phyloP scores from a whole-genome alignment of 2,888 invertebrate species.

The Folsomia candida region DNA sequence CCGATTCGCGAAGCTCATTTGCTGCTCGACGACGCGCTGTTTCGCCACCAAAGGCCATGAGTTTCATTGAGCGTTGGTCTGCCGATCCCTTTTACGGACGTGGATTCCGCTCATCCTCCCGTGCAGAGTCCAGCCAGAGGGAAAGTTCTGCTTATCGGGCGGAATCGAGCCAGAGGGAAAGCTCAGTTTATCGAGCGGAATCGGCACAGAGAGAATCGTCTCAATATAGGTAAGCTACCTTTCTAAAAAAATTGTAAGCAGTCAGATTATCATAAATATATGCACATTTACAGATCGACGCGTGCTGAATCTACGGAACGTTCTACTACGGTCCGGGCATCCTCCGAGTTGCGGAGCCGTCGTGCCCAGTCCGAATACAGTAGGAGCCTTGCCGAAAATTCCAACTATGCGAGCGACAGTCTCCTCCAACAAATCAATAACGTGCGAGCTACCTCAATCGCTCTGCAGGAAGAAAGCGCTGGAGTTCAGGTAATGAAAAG shows the following conservation, averaged over 20 bases:
- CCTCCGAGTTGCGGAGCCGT: background rate
- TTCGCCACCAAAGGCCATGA: conserved; percentile 24
- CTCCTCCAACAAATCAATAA: background rate
- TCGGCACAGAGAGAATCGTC: no score
- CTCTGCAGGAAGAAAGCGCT: background rate
- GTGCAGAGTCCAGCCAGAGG: conserved; percentile 13
- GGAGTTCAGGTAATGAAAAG: no score
- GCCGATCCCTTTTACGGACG: conserved; percentile 33
- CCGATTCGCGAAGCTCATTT: conserved; percentile 16
- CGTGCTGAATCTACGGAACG: background rate
- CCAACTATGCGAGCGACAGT: background rate
- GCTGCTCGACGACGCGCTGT: conserved; percentile 24
- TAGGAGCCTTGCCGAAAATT: background rate
- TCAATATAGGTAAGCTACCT: no score
- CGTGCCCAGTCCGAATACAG: background rate
- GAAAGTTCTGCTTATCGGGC: no score
- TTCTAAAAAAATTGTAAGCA: no score
- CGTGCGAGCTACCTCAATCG: background rate
- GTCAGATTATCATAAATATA: no score
- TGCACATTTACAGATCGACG: background rate
- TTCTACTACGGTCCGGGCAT: background rate
- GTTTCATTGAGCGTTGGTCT: conserved; percentile 35
- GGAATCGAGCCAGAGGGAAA: background rate
- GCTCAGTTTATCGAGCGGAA: background rate
- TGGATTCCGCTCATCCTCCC: conserved; percentile 26